Conservation (phyloP, 1,140 invertebrate species). For the Prorops nasuta region DNA sequence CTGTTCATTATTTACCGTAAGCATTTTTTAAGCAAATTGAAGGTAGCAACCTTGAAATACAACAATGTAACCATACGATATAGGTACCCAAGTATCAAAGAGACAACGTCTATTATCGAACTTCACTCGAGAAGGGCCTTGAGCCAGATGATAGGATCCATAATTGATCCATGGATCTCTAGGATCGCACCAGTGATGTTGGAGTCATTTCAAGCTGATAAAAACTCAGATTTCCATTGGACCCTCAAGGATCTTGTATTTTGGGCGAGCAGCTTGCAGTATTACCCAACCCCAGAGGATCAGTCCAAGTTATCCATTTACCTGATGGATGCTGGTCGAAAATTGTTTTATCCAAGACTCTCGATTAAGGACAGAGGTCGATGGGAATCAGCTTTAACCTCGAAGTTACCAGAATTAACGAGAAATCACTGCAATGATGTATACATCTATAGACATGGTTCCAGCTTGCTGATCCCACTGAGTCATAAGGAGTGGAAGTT, state of each 20-base stretch:
- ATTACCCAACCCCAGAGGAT: conserved; percentile 39
- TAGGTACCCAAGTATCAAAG: conserved; percentile 31
- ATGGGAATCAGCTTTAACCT: conserved; percentile 38
- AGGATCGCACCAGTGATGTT: conserved; percentile 34
- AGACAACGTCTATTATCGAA: conserved; percentile 37
- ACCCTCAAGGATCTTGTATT: conserved; percentile 38
- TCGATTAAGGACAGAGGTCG: conserved; percentile 28
- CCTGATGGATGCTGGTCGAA: conserved; percentile 38
- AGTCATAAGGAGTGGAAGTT: conserved; percentile 42
- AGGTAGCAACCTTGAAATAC: neutral
- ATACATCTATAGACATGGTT: conserved; percentile 43
- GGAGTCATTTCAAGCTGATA: conserved; percentile 30
- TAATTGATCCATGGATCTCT: conserved; percentile 38
- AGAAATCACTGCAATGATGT: conserved; percentile 25
- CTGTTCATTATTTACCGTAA: conserved; percentile 41
- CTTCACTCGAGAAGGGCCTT: conserved; percentile 39
- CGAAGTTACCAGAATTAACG: conserved; percentile 21
- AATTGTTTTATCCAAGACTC: conserved; percentile 42
- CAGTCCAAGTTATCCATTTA: conserved; percentile 30
- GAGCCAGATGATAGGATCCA: conserved; percentile 20
- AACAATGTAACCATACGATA: neutral
- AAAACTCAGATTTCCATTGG: conserved; percentile 27
- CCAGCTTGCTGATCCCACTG: conserved; percentile 24
- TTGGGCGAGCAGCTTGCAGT: conserved; percentile 40
- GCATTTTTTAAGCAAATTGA: neutral